A percentile compares a stretch with the other conserved stretches of the same genome.
These are phyloP conservation scores for Nycticryphes semicollaris DNA, from an alignment of 2,113 vertebrate species.

Conservation along the genomic window DNA sequence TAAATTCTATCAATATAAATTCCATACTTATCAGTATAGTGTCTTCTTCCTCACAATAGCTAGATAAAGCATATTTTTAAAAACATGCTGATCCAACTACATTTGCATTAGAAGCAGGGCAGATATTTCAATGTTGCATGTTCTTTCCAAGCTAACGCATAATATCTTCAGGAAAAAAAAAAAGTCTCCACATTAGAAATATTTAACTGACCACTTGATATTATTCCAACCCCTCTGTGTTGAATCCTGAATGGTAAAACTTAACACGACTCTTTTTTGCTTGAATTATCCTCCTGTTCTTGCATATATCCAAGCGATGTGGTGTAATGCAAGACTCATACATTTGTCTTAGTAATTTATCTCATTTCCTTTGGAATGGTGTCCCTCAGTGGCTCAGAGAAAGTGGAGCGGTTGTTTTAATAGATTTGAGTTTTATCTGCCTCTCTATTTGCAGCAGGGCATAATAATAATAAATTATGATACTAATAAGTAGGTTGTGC, in stretches of 20 bases:
- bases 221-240: constrained; percentile 8
- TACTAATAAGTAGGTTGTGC: constrained; percentile 78
- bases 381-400: constrained; percentile 69
- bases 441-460: constrained; percentile 66
- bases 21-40: background rate
- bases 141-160: background rate
- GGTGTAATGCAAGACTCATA: background rate
- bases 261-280: background rate
- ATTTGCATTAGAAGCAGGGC: background rate
- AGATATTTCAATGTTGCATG: background rate
- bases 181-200: constrained; percentile 19
- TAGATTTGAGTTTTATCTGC: constrained; percentile 79
- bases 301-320: background rate
- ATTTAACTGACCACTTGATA: constrained; percentile 56
- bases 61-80: background rate
- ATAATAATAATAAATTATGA: constrained; percentile 81
- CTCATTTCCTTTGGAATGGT: constrained; percentile 58
- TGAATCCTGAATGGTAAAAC: constrained; percentile 47
- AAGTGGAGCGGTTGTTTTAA: constrained; percentile 73
- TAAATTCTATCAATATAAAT: background rate
- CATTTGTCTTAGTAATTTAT: constrained; percentile 66
- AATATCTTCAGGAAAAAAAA: background rate
- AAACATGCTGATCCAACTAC: background rate
- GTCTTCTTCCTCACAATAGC: background rate
- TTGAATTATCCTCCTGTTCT: constrained; percentile 46